Conservation (phyloP, 1,140 invertebrate genomes). For the Bacillus rossius region DNA sequence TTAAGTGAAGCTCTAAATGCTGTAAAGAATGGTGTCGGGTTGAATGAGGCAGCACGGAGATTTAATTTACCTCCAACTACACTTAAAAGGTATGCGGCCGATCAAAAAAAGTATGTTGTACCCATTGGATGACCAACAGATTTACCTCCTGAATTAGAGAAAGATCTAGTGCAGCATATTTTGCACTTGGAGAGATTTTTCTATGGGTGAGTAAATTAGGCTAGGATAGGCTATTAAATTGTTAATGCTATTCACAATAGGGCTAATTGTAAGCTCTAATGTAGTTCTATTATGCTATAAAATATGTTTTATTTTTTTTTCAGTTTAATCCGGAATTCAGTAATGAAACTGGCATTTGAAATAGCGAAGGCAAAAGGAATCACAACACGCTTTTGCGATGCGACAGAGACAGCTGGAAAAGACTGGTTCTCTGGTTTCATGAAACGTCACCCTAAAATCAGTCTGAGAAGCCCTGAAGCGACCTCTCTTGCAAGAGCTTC, state of each 20-base stretch:
- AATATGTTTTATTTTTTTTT: not conserved
- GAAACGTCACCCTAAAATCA: slow-evolving; percentile 28
- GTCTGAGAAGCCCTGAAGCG: slow-evolving; percentile 30
- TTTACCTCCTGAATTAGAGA: not conserved
- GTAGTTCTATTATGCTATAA: not conserved
- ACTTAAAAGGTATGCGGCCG: not conserved
- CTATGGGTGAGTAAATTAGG: not conserved
- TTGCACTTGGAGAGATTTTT: not conserved
- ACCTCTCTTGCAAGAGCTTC: slow-evolving; percentile 31
- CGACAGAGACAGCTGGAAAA: slow-evolving; percentile 24
- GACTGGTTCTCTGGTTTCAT: slow-evolving; percentile 35
- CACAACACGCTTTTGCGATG: not conserved
- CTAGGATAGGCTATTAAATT: too few relatives aligned
- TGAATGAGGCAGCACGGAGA: not conserved
- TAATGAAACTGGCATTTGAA: not conserved
- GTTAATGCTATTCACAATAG: not conserved
- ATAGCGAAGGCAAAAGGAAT: not conserved
- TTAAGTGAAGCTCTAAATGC: not conserved
- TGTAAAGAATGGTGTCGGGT: not conserved
- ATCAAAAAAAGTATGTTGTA: not conserved
- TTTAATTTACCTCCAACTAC: not conserved
- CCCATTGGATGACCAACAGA: not conserved
- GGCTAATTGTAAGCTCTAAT: too few relatives aligned
- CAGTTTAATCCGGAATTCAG: not conserved
- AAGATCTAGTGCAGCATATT: not conserved